Evolutionary conservation across 2,888 invertebrate species (phyloP), one percentile per base, ranked within the genome.

Genomic region (Apotomis capreana): DNA sequence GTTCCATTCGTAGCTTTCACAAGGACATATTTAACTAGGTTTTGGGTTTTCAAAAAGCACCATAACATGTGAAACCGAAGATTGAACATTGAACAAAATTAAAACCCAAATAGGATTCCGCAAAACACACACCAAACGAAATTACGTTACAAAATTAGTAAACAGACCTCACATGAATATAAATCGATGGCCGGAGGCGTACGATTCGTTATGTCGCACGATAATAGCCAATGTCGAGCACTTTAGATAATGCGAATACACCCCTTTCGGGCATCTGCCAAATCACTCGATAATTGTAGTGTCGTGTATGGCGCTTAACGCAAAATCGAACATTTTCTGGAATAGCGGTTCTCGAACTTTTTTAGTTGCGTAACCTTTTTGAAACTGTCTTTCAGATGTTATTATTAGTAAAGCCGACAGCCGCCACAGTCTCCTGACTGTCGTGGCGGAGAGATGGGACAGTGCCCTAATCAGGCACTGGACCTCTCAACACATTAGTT

Each of bases 221-320:
- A 72, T 72, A 72, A 68, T 68, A 58, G 72, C 59, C 68, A 62
- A 72, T 68, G 72, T 68, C 62, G 72, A 63, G 62, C 68, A 68
- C 68, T 72, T 72, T 72, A 68, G 68, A 63, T 72, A 72, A 72
- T 59, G 37, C 36, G 63, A 63, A 59, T 68, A 68, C 62, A 59
- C 62, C 63, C 72, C 68, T 62, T 72, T 68, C 57, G 68, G 72
- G 68, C 72, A 63, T 72, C 58, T 63, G 72, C 68, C 72, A 68
- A 68, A 72, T 72, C 68, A 68, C 68, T 68, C 59, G 72, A 72
- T 63, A 62, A 72, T 68, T 49, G 59, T 64, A 67, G 68, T 68
- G 65, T 68, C 37, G 57, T 69, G 55, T 63, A 46, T 57, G 26
- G 6, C 54, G 26, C 13, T 62, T 59, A 26, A 63, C 62, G 36